Evolutionary conservation across 2,797 vertebrate species (phyloP).

Genomic region (Sebastolobus alascanus): DNA sequence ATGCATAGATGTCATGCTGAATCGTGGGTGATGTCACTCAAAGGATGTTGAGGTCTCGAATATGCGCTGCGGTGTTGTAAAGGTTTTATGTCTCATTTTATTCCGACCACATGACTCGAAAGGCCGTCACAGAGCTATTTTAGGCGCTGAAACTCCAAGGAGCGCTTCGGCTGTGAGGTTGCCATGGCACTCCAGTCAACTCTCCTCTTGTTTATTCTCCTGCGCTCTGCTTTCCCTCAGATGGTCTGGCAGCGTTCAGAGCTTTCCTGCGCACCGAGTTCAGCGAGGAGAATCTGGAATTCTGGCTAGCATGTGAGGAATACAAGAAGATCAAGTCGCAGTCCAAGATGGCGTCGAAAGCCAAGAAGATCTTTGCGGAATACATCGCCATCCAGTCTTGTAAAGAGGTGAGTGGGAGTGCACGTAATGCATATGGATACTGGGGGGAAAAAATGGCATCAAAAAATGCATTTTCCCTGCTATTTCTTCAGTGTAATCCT

Average conservation of each 20-base stretch:
- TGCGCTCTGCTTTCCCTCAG: conserved; percentile 81
- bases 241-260: conserved; percentile 95
- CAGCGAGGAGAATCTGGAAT: conserved; percentile 99
- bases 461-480: background rate
- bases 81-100: conserved; percentile 46
- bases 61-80: background rate
- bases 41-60: conserved; percentile 10
- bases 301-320: conserved; percentile 98
- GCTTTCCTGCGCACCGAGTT: conserved; percentile 98
- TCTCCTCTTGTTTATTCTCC: conserved; percentile 70
- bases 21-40: conserved; percentile 59
- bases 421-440: background rate
- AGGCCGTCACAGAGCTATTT: conserved; percentile 69
- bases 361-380: conserved; percentile 97
- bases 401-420: conserved; percentile 91
- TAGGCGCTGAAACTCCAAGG: conserved; percentile 56
- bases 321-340: conserved; percentile 98
- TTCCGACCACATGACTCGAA: conserved; percentile 74
- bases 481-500: background rate
- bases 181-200: conserved; percentile 80
- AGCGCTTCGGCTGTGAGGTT: conserved; percentile 72
- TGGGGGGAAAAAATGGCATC: background rate
- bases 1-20: conserved; percentile 14
- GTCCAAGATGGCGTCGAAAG: conserved; percentile 96
- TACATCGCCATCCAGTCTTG: conserved; percentile 98